phyloP scores from a whole-genome alignment of 2,888 invertebrate species.

The Andrena marginata region DNA sequence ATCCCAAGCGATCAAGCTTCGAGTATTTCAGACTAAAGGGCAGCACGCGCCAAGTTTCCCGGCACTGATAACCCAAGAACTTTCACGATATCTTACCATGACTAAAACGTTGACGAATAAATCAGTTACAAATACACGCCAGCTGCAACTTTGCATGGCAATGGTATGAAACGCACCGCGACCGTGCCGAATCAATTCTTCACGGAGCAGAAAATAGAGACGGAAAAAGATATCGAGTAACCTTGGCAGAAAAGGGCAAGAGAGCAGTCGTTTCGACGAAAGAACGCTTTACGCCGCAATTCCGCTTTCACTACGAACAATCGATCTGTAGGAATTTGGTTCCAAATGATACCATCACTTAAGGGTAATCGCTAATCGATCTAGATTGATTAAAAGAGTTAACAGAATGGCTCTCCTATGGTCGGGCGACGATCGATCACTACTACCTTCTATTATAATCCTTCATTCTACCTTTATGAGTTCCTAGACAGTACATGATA shows the following conservation, averaged over 20 bases:
- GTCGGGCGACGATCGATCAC: conserved; percentile 42
- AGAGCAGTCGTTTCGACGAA: not conserved
- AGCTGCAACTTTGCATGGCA: conserved; percentile 6
- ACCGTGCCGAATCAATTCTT: conserved; percentile 27
- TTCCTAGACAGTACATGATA: no score
- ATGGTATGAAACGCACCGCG: not conserved
- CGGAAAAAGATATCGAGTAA: not conserved
- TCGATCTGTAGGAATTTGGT: conserved; percentile 43
- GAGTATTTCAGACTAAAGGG: no score
- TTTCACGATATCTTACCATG: not conserved
- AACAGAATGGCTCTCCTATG: not conserved
- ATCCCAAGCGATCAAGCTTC: no score
- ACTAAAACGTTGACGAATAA: not conserved
- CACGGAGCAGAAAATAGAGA: not conserved
- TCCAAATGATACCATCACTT: conserved; percentile 37
- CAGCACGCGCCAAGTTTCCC: no score
- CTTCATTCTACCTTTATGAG: not conserved
- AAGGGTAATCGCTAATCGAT: conserved; percentile 28
- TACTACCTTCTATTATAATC: conserved; percentile 16
- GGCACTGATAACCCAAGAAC: not conserved
- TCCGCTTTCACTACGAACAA: conserved; percentile 26
- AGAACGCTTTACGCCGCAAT: conserved; percentile 33
- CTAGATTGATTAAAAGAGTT: conserved; percentile 29
- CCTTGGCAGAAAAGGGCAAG: not conserved
- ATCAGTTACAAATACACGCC: not conserved